Base-by-base conservation (phyloP, 1,140 invertebrate species). In the Drosophila oshimai region DNA sequence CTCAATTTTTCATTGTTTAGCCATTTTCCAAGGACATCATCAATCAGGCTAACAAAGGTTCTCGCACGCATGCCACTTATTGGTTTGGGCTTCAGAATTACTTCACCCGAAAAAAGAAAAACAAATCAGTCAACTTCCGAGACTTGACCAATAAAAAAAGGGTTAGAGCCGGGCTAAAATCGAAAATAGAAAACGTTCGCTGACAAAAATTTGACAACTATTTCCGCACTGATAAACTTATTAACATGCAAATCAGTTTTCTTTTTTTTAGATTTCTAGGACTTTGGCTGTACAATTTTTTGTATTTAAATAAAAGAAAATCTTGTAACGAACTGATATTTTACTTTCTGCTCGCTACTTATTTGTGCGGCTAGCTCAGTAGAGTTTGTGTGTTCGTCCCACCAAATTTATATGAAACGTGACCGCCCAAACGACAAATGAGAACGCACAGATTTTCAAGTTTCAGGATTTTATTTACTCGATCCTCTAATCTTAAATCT, bases 101-200 rank as follows among this genome's bases (percentile, higher is more conserved):
- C 13, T 58, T 54, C 9, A 6, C 2, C 7, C 39, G 39, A 17
- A 1, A 34, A n/a, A n/a, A n/a, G n/a, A n/a, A n/a, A n/a, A 45
- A 70, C 57, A 53, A 45, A 74, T 83, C 79, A 80, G 86, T 86
- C 64, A 71, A 86, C 68, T 65, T 47, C 13, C 9, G 71, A 64
- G 74, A 53, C 58, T 70, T 55, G 65, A 51, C 69, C 78, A 78
- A 77, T 73, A 69, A 62, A 79, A n/a, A 77, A 84, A 54, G 64
- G 79, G 50, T 58, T n/a, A n/a, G n/a, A n/a, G n/a, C n/a, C n/a
- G n/a, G n/a, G n/a, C n/a, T n/a, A n/a, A n/a, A n/a, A n/a, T n/a
- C n/a, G n/a, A n/a, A n/a, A n/a, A n/a, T n/a, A n/a, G n/a, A n/a
- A n/a, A n/a, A n/a, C n/a, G n/a, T n/a, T n/a, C n/a, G n/a, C n/a